phyloP scores from a whole-genome alignment of 2,888 invertebrate genomes.

The Spodoptera exigua region DNA sequence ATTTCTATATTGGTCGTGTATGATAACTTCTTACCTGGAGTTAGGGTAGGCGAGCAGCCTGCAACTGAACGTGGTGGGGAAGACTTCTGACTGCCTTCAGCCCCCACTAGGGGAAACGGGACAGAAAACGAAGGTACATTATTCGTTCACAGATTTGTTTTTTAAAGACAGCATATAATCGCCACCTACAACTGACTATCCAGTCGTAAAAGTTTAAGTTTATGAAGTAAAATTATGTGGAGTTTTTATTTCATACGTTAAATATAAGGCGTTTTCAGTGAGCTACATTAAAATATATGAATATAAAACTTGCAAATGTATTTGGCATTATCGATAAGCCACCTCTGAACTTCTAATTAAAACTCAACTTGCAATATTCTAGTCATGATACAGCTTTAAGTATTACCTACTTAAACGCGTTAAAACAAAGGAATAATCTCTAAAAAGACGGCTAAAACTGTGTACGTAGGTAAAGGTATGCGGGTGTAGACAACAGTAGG shows the following conservation, averaged over 20 bases:
- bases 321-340: no score
- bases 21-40: conserved; percentile 44
- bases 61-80: conserved; percentile 44
- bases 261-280: no score
- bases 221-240: no score
- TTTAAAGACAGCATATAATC: background rate
- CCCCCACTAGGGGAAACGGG: conserved; percentile 50
- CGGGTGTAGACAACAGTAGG: conserved; percentile 15
- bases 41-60: conserved; percentile 47
- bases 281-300: no score
- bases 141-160: conserved; percentile 4
- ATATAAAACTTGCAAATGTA: no score
- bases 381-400: conserved; percentile 9
- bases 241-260: no score
- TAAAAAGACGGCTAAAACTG: conserved; percentile 29
- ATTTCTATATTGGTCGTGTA: conserved; percentile 26
- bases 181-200: background rate
- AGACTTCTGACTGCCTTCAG: conserved; percentile 44
- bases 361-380: no score
- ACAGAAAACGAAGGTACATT: conserved; percentile 41
- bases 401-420: conserved; percentile 34
- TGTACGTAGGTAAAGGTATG: conserved; percentile 30
- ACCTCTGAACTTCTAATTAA: no score
- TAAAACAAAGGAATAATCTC: conserved; percentile 36
- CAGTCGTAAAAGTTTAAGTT: no score